phyloP scores from a whole-genome alignment of 2,113 vertebrate genomes.

The Scortum barcoo region DNA sequence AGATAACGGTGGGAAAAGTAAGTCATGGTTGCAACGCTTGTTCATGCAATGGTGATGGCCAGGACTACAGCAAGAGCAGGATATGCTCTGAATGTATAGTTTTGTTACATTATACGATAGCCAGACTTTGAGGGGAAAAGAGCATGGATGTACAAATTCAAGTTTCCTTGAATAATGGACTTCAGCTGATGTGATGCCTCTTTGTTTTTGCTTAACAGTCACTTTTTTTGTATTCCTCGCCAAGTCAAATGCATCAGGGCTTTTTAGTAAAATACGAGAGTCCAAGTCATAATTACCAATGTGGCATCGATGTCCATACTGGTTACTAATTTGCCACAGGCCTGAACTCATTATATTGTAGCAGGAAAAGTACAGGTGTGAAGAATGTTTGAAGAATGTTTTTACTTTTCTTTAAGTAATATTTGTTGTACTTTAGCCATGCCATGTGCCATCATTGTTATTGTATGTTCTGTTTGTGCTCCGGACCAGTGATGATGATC shows the following conservation, averaged over 20 bases:
- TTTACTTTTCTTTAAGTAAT: too few relatives aligned
- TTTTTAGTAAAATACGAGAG: not conserved
- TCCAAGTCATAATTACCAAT: not conserved
- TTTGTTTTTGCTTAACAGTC: not conserved
- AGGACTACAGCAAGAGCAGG: not conserved
- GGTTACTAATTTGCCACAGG: not conserved
- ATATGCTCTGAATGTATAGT: not conserved
- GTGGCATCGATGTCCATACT: not conserved
- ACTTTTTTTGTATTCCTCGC: not conserved
- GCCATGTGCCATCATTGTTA: too few relatives aligned
- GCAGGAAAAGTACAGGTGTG: not conserved
- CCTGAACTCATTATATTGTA: not conserved
- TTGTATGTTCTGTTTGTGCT: too few relatives aligned
- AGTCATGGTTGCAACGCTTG: too few relatives aligned
- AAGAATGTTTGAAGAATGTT: too few relatives aligned
- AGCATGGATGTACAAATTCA: not conserved
- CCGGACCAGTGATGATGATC: too few relatives aligned
- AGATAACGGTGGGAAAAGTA: not conserved
- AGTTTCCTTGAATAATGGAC: not conserved
- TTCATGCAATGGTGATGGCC: too few relatives aligned
- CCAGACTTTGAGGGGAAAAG: not conserved
- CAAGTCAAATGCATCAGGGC: not conserved
- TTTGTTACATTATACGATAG: not conserved
- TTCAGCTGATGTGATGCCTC: not conserved
- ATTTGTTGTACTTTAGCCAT: too few relatives aligned